Evolutionary conservation across 2,888 invertebrate genomes (phyloP).

Genomic region (Synanthedon andrenaeformis): DNA sequence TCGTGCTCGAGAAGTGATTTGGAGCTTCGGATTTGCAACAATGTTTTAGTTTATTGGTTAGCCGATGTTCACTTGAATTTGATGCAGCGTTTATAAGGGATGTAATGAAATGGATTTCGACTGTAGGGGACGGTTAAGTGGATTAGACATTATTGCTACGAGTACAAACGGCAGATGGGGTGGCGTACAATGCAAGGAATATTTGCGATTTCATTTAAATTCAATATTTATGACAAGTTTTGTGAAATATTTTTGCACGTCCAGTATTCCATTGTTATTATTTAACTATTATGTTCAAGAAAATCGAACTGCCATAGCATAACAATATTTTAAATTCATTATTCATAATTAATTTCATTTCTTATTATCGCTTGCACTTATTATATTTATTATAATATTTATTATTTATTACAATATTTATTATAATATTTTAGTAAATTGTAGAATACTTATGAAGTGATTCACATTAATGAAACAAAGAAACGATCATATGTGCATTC

Average conservation of each 20-base stretch:
- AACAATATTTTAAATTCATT: too few species aligned
- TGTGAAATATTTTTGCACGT: not conserved
- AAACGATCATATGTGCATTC: too few species aligned
- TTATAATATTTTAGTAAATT: too few species aligned
- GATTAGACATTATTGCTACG: slow-evolving; percentile 40
- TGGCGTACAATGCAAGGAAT: not conserved
- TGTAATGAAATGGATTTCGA: slow-evolving; percentile 53
- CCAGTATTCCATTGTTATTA: not conserved
- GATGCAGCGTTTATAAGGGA: slow-evolving; percentile 43
- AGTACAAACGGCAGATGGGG: slow-evolving; percentile 17
- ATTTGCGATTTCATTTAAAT: too few species aligned
- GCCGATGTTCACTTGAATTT: slow-evolving; percentile 31
- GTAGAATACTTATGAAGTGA: too few species aligned
- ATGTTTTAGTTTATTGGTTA: slow-evolving; percentile 48
- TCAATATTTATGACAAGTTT: too few species aligned
- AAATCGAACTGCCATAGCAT: too few species aligned
- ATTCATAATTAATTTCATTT: too few species aligned
- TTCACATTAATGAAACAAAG: too few species aligned
- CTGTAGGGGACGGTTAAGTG: slow-evolving; percentile 40
- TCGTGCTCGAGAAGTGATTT: slow-evolving; percentile 20
- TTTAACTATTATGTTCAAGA: not conserved
- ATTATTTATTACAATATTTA: too few species aligned
- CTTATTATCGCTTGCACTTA: too few species aligned
- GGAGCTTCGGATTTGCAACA: slow-evolving; percentile 44
- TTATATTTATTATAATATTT: too few species aligned